phyloP scores from a whole-genome alignment of 2,888 invertebrate species.

The Cataglyphis albicans region DNA sequence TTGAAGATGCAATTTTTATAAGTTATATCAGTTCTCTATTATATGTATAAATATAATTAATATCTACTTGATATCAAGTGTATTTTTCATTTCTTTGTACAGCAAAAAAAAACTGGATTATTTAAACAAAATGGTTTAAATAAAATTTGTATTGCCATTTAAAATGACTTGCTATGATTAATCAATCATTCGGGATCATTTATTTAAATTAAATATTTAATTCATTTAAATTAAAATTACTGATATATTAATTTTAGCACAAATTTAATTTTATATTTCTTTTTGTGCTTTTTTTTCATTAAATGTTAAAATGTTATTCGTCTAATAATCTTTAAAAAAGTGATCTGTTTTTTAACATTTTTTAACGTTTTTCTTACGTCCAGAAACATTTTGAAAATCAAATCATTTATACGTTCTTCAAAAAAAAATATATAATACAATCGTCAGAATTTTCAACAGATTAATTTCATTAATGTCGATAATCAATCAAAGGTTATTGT shows the following conservation, averaged over 20 bases:
- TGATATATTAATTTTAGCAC: neutral
- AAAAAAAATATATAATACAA: neutral
- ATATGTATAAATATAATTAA: neutral
- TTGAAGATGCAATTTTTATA: neutral
- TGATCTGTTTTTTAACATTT: neutral
- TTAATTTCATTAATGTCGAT: neutral
- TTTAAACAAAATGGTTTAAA: neutral
- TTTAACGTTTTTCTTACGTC: too few relatives aligned
- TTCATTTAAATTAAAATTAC: conserved; percentile 12
- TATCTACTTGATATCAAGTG: neutral
- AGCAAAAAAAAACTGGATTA: neutral
- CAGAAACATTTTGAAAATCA: neutral
- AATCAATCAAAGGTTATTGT: neutral
- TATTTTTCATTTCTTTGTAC: neutral
- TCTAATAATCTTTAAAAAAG: neutral
- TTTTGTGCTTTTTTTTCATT: neutral
- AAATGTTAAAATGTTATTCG: neutral
- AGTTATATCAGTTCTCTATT: neutral
- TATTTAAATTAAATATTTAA: neutral
- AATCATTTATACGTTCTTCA: neutral
- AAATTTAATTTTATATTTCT: neutral
- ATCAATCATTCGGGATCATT: neutral
- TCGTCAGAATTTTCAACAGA: neutral
- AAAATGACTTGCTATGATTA: neutral
- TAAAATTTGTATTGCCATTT: neutral